These are phyloP conservation scores for Lymantria monacha DNA, from an alignment of 2,888 invertebrate genomes.

Conservation along the genomic window DNA sequence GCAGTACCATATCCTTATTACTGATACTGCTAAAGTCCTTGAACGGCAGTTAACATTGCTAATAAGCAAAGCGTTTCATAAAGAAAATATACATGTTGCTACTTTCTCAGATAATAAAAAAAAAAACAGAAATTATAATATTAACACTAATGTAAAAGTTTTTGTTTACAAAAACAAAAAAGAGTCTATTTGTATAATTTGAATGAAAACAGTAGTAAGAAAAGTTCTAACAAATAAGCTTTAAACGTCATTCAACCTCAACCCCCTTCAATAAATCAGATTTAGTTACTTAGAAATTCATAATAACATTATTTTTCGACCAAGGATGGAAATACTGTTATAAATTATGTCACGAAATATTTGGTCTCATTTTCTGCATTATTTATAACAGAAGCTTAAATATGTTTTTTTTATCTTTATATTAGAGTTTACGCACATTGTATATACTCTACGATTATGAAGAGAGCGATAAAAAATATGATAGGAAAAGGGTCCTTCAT, in stretches of 20 bases:
- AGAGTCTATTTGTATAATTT: conserved; percentile 7
- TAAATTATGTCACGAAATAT: not conserved
- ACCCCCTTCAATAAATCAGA: conserved; percentile 12
- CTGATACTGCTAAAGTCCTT: too few relatives aligned
- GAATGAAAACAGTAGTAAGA: conserved; percentile 1
- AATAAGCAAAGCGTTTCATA: too few relatives aligned
- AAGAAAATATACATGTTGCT: too few relatives aligned
- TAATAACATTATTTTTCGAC: not conserved
- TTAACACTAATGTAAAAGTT: not conserved
- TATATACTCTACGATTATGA: too few relatives aligned
- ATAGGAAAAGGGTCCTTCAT: not conserved
- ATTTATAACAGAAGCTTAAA: conserved; percentile 4
- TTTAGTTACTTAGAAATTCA: conserved; percentile 8
- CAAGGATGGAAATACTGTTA: not conserved
- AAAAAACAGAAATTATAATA: too few relatives aligned
- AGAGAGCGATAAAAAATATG: not conserved
- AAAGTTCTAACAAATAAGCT: conserved; percentile 8
- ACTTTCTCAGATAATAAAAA: too few relatives aligned
- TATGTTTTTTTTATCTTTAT: not conserved
- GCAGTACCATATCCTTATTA: too few relatives aligned
- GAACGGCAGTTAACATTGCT: too few relatives aligned
- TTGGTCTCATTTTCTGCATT: not conserved
- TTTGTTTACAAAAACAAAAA: conserved; percentile 4
- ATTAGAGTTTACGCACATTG: too few relatives aligned
- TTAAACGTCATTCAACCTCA: conserved; percentile 4